phyloP scores from a whole-genome alignment of 2,888 invertebrate genomes.

The Lottia scabra region DNA sequence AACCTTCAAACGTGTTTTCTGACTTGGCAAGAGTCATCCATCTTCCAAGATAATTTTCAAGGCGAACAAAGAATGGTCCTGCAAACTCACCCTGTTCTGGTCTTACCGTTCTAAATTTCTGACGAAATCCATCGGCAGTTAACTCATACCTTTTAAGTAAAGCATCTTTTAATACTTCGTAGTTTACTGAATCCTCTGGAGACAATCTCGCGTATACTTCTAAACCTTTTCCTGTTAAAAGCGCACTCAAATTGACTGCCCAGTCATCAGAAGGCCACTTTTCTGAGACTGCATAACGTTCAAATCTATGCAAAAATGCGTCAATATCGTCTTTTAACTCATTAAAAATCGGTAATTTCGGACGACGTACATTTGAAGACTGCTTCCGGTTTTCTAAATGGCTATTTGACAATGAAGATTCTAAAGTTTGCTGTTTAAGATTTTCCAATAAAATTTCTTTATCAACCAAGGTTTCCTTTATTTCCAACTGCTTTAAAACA shows the following conservation, averaged over 20 bases:
- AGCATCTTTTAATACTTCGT: not conserved
- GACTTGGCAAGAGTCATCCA: slow-evolving; percentile 21
- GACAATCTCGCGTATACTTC: slow-evolving; percentile 5
- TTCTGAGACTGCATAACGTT: not conserved
- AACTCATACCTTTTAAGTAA: not conserved
- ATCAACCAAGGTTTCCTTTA: not conserved
- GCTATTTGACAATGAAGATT: not conserved
- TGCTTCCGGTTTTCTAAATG: not conserved
- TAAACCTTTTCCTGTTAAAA: slow-evolving; percentile 3
- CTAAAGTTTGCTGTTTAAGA: not conserved
- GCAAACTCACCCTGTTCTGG: not conserved
- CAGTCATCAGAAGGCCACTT: not conserved
- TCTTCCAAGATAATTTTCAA: slow-evolving; percentile 14
- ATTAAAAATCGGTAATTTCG: slow-evolving; percentile 7
- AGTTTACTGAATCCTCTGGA: not conserved
- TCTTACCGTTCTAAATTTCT: not conserved
- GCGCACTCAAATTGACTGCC: not conserved
- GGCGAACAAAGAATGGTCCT: not conserved
- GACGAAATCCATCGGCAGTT: not conserved
- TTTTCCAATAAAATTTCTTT: not conserved
- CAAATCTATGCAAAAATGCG: slow-evolving; percentile 1
- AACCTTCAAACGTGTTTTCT: slow-evolving; percentile 10
- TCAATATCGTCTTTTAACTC: slow-evolving; percentile 1
- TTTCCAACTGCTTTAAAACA: not conserved
- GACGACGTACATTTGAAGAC: not conserved